Evolutionary conservation across 2,888 invertebrate species (phyloP).

Genomic region (Yponomeuta plumbellus): DNA sequence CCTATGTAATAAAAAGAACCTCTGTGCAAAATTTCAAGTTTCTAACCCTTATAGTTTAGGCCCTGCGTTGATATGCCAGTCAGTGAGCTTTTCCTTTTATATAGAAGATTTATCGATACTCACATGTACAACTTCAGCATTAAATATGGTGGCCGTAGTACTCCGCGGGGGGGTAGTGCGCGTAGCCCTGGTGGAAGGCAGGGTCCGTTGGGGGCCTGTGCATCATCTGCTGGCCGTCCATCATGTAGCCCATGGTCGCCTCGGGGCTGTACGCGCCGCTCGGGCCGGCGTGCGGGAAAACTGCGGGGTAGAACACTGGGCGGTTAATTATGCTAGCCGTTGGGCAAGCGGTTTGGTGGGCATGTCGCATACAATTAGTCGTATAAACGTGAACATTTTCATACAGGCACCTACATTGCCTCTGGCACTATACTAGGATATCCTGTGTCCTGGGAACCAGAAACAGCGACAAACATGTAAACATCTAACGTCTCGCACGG

Average conservation of each 20-base stretch:
- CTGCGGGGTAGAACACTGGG: slow-evolving; percentile 78
- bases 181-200: slow-evolving; percentile 95
- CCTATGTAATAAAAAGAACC: too few species aligned
- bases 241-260: slow-evolving; percentile 97
- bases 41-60: too few species aligned
- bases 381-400: too few species aligned
- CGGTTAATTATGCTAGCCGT: slow-evolving; percentile 62
- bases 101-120: too few species aligned
- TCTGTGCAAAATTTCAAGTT: too few species aligned
- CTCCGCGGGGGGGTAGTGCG: slow-evolving; percentile 92
- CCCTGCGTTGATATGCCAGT: too few species aligned
- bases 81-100: too few species aligned
- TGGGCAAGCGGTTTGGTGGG: background rate
- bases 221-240: slow-evolving; percentile 98
- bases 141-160: slow-evolving; percentile 97
- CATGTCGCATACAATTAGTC: background rate
- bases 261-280: slow-evolving; percentile 98
- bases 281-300: slow-evolving; percentile 96
- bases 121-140: slow-evolving; percentile 71
- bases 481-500: too few species aligned
- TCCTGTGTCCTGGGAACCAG: too few species aligned
- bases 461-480: too few species aligned
- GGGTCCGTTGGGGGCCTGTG: slow-evolving; percentile 96
- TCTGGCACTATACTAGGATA: too few species aligned
- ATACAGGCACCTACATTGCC: too few species aligned